Evolutionary conservation across 92 coral and sea anemone species (phyloP).

Genomic region (Blastomussa wellsi): DNA sequence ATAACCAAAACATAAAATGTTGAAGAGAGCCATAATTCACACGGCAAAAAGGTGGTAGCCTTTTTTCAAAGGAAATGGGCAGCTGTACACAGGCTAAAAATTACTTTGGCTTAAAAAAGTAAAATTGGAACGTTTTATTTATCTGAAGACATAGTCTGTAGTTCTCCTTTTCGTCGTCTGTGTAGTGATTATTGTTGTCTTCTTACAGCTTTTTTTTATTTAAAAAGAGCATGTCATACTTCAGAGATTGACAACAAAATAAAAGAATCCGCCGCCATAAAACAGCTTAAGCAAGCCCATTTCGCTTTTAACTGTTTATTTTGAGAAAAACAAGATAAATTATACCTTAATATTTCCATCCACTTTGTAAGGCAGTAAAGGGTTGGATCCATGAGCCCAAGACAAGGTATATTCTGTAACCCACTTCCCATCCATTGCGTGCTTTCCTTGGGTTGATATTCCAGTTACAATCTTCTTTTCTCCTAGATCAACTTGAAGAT

Average conservation of each 20-base stretch:
- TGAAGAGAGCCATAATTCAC: no score
- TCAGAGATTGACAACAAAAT: not conserved
- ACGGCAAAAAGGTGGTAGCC: no score
- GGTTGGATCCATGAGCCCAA: not conserved
- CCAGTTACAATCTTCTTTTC: slow-evolving; percentile 35
- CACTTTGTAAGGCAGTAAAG: slow-evolving; percentile 24
- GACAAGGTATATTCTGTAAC: slow-evolving; percentile 49
- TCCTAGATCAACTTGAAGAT: slow-evolving; percentile 65
- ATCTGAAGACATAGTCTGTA: no score
- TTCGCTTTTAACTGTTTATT: not conserved
- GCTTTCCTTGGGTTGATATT: slow-evolving; percentile 66
- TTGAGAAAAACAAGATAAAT: not conserved
- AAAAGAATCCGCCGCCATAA: not conserved
- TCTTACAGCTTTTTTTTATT: no score
- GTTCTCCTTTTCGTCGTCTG: no score
- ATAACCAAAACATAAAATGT: no score
- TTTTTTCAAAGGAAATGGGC: no score
- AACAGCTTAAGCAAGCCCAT: not conserved
- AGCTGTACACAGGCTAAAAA: no score
- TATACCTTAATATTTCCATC: slow-evolving; percentile 50
- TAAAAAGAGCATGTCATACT: no score
- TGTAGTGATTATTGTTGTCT: no score
- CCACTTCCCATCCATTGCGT: slow-evolving; percentile 2
- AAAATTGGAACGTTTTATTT: no score
- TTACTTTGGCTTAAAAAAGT: no score